Evolutionary conservation across 2,797 vertebrate species (phyloP).

Genomic region (Sebastes matsubarae): DNA sequence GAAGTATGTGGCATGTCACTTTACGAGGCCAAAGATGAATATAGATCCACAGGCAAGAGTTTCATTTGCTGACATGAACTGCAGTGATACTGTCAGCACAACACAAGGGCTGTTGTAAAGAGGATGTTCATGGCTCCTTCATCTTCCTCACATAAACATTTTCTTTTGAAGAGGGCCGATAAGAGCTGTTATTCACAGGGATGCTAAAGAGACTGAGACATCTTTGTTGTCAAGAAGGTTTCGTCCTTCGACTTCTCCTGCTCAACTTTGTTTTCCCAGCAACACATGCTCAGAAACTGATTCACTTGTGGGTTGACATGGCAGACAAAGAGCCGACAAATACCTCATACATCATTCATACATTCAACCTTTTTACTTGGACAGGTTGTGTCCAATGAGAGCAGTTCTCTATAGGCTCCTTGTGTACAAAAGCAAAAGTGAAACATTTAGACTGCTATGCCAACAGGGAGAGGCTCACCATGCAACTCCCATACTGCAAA

Average conservation of each 20-base stretch:
- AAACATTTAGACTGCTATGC: not conserved
- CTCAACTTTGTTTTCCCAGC: slow-evolving; percentile 16
- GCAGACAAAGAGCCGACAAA: not conserved
- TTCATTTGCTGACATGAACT: slow-evolving; percentile 26
- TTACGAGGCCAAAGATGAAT: slow-evolving; percentile 13
- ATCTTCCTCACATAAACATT: slow-evolving; percentile 2
- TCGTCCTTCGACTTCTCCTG: slow-evolving; percentile 3
- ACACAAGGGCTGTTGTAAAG: slow-evolving; percentile 1
- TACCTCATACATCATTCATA: not conserved
- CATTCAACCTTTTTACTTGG: not conserved
- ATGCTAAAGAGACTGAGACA: slow-evolving; percentile 14
- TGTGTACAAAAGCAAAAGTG: not conserved
- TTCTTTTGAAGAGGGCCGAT: slow-evolving; percentile 32
- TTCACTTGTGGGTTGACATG: not conserved
- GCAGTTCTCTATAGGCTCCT: not conserved
- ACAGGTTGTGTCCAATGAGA: not conserved
- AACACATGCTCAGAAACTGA: not conserved
- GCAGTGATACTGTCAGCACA: slow-evolving; percentile 30
- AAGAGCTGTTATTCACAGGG: slow-evolving; percentile 23
- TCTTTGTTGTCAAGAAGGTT: slow-evolving; percentile 10
- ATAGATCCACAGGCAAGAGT: slow-evolving; percentile 7
- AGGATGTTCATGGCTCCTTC: slow-evolving; percentile 21
- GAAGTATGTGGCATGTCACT: slow-evolving; percentile 13
- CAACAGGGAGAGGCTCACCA: too few species aligned
- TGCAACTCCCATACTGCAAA: too few species aligned